Evolutionary conservation across 2,113 vertebrate genomes (phyloP), one percentile per base, ranked within the genome.

Genomic region (Myotis lucifugus): DNA sequence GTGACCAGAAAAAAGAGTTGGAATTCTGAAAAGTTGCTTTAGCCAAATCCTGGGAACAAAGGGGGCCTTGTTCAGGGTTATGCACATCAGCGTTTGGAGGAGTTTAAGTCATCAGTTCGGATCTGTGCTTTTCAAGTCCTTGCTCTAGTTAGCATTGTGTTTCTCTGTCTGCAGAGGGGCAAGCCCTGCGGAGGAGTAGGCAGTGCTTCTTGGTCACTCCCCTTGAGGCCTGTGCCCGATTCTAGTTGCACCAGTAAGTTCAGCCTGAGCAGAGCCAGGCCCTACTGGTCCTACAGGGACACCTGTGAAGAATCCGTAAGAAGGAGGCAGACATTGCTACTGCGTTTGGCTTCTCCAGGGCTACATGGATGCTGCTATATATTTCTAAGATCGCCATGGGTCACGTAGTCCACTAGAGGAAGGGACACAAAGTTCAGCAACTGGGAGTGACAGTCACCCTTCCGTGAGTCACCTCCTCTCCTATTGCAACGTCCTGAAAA

Each of bases 1-100:
- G 54, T 34, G 72, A 95, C 86, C 46, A 94, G 95, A 93, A 94
- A 85, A 61, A 81, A 50, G 82, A 46, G 78, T 52, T 93, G 77
- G 93, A 73, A 94, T 97, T 89, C 95, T 93, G 78, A 90, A 95
- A 89, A 95, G 72, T 89, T 83, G 88, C 23, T 78, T 89, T 78
- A 84, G 48, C 94, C 90, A 95, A 93, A 93, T 46, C 83, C 56
- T 64, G 64, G 72, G 72, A 93, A 98, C 97, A 97, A 97, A 91
- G 70, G 40, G 18, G 79, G 87, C 88, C 82, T 97, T 97, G 97
- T 97, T 83, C 34, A 5, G 66, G 85, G 88, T 85, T 88, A 27
- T 40, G 93, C 72, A 70, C 96, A 77, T 52, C 74, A 67, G 96
- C 90, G 96, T 94, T 94, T 37, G 85, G 94, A 93, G 72, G 96